These are phyloP conservation scores for Dendrolimus kikuchii DNA, from an alignment of 1,140 invertebrate species.

Conservation along the genomic window DNA sequence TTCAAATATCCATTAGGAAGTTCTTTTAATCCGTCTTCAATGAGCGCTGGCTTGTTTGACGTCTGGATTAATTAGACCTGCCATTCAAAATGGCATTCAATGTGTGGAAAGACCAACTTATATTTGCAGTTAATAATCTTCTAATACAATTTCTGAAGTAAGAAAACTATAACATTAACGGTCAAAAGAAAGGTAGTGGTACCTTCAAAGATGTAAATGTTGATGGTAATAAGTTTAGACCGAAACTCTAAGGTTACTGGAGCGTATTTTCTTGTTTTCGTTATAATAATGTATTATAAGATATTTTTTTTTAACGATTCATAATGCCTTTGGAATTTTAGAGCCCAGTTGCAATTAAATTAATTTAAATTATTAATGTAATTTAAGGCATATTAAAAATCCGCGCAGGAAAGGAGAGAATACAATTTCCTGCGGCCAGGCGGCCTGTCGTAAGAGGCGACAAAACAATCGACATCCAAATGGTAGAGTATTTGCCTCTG, in stretches of 20 bases:
- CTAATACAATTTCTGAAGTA: neutral
- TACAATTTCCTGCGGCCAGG: too few relatives aligned
- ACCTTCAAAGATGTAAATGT: too few relatives aligned
- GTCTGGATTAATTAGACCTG: slow-evolving; percentile 58
- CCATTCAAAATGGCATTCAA: slow-evolving; percentile 53
- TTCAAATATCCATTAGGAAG: slow-evolving; percentile 63
- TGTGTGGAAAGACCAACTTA: slow-evolving; percentile 28
- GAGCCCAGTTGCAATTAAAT: too few relatives aligned
- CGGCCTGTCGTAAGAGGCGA: too few relatives aligned
- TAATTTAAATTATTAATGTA: too few relatives aligned
- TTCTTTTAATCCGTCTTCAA: slow-evolving; percentile 50
- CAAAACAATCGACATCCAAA: too few relatives aligned
- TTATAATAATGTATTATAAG: slow-evolving; percentile 8
- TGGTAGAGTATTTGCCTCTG: too few relatives aligned
- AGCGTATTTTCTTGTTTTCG: slow-evolving; percentile 16
- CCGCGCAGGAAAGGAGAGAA: too few relatives aligned
- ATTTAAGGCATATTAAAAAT: too few relatives aligned
- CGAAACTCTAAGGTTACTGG: slow-evolving; percentile 3
- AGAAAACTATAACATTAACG: too few relatives aligned
- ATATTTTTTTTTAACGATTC: slow-evolving; percentile 6
- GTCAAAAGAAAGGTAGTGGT: too few relatives aligned
- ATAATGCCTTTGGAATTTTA: neutral
- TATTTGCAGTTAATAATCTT: slow-evolving; percentile 10
- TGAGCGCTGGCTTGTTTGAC: slow-evolving; percentile 42
- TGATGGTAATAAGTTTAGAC: too few relatives aligned